These are phyloP conservation scores for Alethe castanea DNA, from an alignment of 2,113 vertebrate species.

Conservation along the genomic window DNA sequence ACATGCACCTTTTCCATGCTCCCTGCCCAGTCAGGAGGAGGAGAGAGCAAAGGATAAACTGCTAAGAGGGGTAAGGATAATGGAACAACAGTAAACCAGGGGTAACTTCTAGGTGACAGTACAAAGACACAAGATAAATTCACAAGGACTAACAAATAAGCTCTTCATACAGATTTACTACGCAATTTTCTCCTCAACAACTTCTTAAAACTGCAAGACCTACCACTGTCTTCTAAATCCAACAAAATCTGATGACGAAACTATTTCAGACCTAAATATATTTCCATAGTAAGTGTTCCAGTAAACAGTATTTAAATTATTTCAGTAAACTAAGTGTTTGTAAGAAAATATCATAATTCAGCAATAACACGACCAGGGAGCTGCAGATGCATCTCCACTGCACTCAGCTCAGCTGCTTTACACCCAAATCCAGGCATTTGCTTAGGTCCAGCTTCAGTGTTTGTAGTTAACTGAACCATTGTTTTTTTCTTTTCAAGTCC, in stretches of 20 bases:
- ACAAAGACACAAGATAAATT: neutral
- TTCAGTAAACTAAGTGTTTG: neutral
- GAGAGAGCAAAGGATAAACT: neutral
- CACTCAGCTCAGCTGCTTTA: neutral
- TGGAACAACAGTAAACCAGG: neutral
- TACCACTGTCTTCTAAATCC: neutral
- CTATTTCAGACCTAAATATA: neutral
- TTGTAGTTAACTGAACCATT: neutral
- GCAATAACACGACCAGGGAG: neutral
- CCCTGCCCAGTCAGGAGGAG: neutral
- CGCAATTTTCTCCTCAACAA: neutral
- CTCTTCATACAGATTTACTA: neutral
- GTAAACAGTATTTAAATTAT: neutral
- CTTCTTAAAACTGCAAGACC: neutral
- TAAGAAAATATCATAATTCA: neutral
- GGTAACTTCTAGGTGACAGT: neutral
- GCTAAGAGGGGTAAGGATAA: neutral
- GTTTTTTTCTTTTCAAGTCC: neutral
- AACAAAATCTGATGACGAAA: neutral
- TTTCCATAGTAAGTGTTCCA: neutral
- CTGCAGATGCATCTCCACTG: neutral
- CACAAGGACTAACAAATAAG: neutral
- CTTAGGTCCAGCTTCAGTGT: neutral
- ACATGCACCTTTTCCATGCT: neutral
- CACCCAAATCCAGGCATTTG: neutral